A percentile compares a stretch with the other conserved stretches of the same genome.
Evolutionary conservation across 2,797 vertebrate species (phyloP).

Genomic region (Malurus leucopterus): DNA sequence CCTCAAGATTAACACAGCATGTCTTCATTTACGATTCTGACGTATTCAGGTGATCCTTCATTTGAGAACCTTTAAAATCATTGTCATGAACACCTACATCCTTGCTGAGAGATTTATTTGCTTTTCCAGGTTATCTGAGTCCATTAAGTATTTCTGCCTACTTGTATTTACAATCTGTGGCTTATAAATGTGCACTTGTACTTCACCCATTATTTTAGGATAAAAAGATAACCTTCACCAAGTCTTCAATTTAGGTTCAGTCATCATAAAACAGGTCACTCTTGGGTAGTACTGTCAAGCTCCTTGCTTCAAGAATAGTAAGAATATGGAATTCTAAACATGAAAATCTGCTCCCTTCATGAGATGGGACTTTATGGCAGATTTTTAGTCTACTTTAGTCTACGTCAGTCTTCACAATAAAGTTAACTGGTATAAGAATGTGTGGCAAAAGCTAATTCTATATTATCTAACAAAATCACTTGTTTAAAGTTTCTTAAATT

Average conservation of each 20-base stretch:
- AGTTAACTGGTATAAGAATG: not conserved
- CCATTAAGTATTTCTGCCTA: not conserved
- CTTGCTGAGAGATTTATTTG: not conserved
- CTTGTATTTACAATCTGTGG: not conserved
- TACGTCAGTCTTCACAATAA: not conserved
- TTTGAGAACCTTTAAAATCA: not conserved
- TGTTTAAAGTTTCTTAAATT: not conserved
- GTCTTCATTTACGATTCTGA: not conserved
- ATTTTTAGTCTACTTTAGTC: not conserved
- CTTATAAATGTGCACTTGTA: not conserved
- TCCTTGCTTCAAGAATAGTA: not conserved
- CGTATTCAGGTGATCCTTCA: not conserved
- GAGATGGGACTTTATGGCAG: not conserved
- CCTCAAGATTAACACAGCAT: not conserved
- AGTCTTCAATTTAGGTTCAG: not conserved
- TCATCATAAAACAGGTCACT: not conserved
- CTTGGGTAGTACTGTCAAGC: fast-evolving
- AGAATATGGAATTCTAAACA: not conserved
- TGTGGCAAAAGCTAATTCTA: not conserved
- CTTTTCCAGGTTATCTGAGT: not conserved
- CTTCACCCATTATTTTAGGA: not conserved
- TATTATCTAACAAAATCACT: not conserved
- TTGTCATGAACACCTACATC: not conserved
- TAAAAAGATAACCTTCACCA: not conserved
- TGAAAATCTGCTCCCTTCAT: not conserved